Evolutionary conservation across 2,797 vertebrate species (phyloP), one percentile per base, ranked within the genome.

Genomic region (Benthosema pterotum): DNA sequence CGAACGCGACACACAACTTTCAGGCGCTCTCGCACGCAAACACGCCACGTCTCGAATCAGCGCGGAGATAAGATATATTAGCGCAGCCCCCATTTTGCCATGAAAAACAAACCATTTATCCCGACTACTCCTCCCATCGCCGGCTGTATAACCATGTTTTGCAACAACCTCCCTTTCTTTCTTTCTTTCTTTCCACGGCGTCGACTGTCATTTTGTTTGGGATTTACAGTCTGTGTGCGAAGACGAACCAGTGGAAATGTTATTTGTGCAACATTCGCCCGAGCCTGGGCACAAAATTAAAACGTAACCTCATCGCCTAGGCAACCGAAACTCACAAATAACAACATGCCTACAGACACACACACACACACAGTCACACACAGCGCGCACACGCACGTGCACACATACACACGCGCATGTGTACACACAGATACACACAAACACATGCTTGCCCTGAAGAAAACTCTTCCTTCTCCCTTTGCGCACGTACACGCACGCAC

Each of bases 171-270:
- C 67, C 58, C 22, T 17, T 47, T 38, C 28, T 28, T 28, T 28
- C 28, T 6, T 5, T 5, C 25, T 25, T 25, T 25, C 25, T 25
- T 25, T 25, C 61, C 60, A 56, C 55, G 4, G 13, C n/a, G n/a
- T 6, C 6, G 47, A 57, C 64, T 54, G 22, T 43, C 25, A 72
- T 69, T 77, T 78, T 60, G 52, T 77, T 78, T 60, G 52, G 74
- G 54, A 82, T 71, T 67, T 57, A 53, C 11, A 18, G 60, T 11
- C 13, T 52, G 18, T 60, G 46, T 60, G 11, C 32, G 62, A 80
- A 42, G 38, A n/a, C n/a, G n/a, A 61, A 68, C 32, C 71, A 60
- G 57, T 72, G 63, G 16, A 67, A 69, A 60, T 63, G 0, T 50
- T 64, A 17, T 61, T 50, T 60, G 52, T 28, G 9, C 22, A 38